These are phyloP conservation scores for Dioctria linearis DNA, from an alignment of 2,888 invertebrate genomes.

Conservation along the genomic window DNA sequence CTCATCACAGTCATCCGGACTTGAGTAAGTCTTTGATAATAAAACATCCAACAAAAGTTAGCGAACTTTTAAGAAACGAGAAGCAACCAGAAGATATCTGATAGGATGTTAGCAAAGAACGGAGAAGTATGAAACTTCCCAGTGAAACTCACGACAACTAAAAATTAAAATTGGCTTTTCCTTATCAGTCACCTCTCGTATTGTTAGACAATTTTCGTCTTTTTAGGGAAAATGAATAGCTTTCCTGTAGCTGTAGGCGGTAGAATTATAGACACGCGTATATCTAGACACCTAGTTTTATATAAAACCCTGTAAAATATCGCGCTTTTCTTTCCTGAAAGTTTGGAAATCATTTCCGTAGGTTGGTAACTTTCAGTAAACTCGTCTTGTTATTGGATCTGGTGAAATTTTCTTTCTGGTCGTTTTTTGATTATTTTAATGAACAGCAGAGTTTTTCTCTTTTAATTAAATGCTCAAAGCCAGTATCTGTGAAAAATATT, in stretches of 20 bases:
- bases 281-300: neutral
- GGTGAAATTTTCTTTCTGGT: slow-evolving; percentile 5
- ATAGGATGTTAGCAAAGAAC: slow-evolving; percentile 14
- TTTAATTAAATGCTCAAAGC: slow-evolving; percentile 54
- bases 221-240: neutral
- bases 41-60: slow-evolving; percentile 19
- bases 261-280: neutral
- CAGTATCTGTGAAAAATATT: slow-evolving; percentile 31
- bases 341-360: slow-evolving; percentile 37
- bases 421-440: slow-evolving; percentile 53
- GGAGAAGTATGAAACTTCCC: slow-evolving; percentile 5
- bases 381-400: slow-evolving; percentile 21
- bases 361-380: slow-evolving; percentile 14
- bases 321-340: neutral
- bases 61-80: slow-evolving; percentile 31
- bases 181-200: slow-evolving; percentile 28
- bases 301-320: slow-evolving; percentile 9
- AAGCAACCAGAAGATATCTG: slow-evolving; percentile 3
- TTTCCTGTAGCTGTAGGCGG: neutral
- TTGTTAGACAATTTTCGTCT: neutral
- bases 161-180: slow-evolving; percentile 45
- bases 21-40: slow-evolving; percentile 44
- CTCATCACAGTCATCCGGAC: slow-evolving; percentile 13
- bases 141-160: slow-evolving; percentile 17
- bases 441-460: slow-evolving; percentile 54